phyloP scores from a whole-genome alignment of 2,888 invertebrate species.

The Hypselothyrea guttata region DNA sequence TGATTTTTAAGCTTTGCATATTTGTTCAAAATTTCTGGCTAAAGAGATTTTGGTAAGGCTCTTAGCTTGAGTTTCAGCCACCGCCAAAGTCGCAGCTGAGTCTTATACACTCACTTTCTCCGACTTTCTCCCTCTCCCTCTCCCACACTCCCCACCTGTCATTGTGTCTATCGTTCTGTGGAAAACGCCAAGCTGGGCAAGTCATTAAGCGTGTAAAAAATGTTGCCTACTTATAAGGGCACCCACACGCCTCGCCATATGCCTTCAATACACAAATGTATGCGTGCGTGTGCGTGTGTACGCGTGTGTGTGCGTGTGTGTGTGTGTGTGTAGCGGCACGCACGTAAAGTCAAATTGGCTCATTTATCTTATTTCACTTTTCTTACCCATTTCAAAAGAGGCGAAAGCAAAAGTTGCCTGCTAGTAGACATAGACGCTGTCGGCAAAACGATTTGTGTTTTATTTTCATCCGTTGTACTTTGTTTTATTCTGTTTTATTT shows the following conservation, averaged over 20 bases:
- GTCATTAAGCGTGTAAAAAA: slow-evolving; percentile 17
- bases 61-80: too few species aligned
- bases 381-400: slow-evolving; percentile 45
- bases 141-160: too few species aligned
- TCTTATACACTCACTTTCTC: too few species aligned
- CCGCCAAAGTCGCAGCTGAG: too few species aligned
- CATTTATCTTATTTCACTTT: slow-evolving; percentile 69
- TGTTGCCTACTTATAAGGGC: slow-evolving; percentile 29
- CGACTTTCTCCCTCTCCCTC: too few species aligned
- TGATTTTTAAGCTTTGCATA: too few species aligned
- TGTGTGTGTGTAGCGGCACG: slow-evolving; percentile 22
- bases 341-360: slow-evolving; percentile 57
- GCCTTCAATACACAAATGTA: background rate
- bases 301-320: background rate
- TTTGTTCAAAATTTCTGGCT: too few species aligned
- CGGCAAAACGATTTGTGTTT: slow-evolving; percentile 30
- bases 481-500: slow-evolving; percentile 1
- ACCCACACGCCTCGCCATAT: slow-evolving; percentile 7
- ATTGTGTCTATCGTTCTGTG: too few species aligned
- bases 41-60: too few species aligned
- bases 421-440: slow-evolving; percentile 8
- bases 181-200: slow-evolving; percentile 2
- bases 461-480: slow-evolving; percentile 8
- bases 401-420: background rate
- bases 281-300: background rate